Conservation (phyloP, 2,113 vertebrate species). For the Lethenteron camtschaticum region DNA sequence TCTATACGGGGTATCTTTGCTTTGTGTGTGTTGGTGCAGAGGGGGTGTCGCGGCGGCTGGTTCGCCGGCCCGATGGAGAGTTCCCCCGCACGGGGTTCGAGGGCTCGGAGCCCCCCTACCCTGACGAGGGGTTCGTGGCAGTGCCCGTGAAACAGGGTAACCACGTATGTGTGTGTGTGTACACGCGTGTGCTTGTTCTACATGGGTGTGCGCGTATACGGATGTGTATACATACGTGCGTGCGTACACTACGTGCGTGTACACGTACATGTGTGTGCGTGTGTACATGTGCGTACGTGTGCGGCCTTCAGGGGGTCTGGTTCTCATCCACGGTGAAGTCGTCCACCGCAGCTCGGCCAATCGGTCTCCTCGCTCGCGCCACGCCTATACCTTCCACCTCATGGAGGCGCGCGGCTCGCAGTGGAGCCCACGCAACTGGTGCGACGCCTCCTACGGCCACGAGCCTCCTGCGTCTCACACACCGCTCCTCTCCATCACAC, state of each 20-base stretch:
- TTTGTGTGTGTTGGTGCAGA: conserved; percentile 20
- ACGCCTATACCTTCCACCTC: conserved; percentile 65
- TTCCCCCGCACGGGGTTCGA: conserved; percentile 33
- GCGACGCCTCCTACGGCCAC: conserved; percentile 10
- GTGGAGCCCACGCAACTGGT: conserved; percentile 90
- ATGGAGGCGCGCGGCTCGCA: conserved; percentile 49
- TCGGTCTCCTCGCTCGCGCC: conserved; percentile 39
- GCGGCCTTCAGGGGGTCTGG: conserved; percentile 28
- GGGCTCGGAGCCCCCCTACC: conserved; percentile 32
- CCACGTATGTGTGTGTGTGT: background rate
- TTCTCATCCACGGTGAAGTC: conserved; percentile 70
- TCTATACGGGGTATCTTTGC: background rate
- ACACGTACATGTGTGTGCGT: background rate
- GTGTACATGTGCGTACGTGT: background rate
- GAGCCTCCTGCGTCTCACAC: too few relatives aligned
- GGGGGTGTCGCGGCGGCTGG: conserved; percentile 50
- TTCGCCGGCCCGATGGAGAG: conserved; percentile 31
- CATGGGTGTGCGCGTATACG: background rate
- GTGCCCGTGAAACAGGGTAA: conserved; percentile 53
- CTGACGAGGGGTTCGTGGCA: conserved; percentile 32
- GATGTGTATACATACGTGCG: background rate
- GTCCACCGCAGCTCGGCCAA: conserved; percentile 71
- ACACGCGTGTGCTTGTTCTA: background rate
- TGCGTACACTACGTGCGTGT: background rate
- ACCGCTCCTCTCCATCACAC: too few relatives aligned